Conservation (phyloP, 2,797 vertebrate species). For the Halcyon leucocephala region DNA sequence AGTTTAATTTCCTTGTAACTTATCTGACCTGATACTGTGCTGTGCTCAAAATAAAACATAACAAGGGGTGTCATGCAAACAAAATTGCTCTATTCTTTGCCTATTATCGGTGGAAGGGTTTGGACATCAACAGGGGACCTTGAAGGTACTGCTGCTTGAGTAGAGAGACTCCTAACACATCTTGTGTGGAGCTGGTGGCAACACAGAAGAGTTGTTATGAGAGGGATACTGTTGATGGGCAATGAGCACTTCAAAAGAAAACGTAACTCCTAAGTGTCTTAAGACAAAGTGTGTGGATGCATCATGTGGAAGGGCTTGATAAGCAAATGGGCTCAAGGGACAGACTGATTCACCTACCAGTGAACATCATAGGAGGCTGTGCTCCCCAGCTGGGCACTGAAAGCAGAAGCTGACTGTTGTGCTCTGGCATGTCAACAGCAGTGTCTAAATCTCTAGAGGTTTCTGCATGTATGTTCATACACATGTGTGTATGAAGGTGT, state of each 20-base stretch:
- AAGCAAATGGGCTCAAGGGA: neutral
- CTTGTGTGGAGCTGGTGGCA: neutral
- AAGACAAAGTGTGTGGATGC: rapidly evolving
- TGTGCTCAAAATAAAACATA: neutral
- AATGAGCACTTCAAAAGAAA: neutral
- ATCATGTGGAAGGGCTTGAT: neutral
- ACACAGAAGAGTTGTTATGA: neutral
- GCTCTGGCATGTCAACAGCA: neutral
- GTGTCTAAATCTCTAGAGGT: neutral
- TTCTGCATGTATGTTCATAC: neutral
- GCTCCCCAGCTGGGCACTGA: neutral
- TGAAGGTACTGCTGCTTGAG: neutral
- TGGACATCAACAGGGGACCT: neutral
- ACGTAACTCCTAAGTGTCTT: neutral
- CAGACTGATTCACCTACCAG: neutral
- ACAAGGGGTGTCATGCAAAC: neutral
- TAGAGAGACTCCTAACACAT: rapidly evolving
- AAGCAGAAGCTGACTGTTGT: neutral
- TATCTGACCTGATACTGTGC: neutral
- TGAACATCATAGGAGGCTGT: rapidly evolving
- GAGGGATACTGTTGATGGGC: neutral
- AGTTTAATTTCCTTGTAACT: neutral
- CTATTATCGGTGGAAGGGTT: too few relatives aligned
- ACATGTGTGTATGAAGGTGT: neutral
- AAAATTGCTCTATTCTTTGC: neutral